Evolutionary conservation across 1,140 invertebrate genomes (phyloP), one percentile per base, ranked within the genome.

Genomic region (Araneus ventricosus): DNA sequence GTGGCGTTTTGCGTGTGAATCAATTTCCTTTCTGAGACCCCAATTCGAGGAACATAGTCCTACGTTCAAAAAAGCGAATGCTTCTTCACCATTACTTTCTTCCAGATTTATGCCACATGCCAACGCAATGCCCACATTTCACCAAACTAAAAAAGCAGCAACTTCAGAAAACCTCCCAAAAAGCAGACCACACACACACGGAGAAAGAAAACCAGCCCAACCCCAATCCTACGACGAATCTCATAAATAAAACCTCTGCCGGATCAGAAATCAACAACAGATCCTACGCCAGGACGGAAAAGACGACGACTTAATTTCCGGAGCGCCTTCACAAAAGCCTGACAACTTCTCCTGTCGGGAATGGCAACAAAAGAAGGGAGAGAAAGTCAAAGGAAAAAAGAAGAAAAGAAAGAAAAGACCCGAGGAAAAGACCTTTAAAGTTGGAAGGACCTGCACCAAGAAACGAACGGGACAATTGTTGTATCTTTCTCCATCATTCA

Each of bases 261-360:
- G n/a, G 63, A 67, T 88, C 59, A 88, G 39, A 52, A 67, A 86
- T 86, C 84, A 86, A 61, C 59, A 70, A 88, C 30, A 70, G 34
- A 30, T 79, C 17, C 30, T 79, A 34, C 80, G 37, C 37, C 37
- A 57, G 52, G 80, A 41, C 24, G 24, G 45, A 86, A 86, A 59
- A 86, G 45, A 45, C 24, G 41, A 86, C n/a, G 86, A 88, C 86
- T 88, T 88, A 88, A 88, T 88, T 88, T 88, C 86, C 86, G 59
- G 63, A 52, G 59, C 24, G 37, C 39, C 86, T 27, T 88, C 27
- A 88, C 86, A 88, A 88, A 88, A 67, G 61, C 37, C 86, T 70
- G 86, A 88, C 86, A 45, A 70, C 22, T 88, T 52, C 45, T 52
- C 45, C 45, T 52, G 45, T 52, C 45, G 45, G 10, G 45, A 52